A percentile compares a stretch with the other conserved stretches of the same genome.
Evolutionary conservation across 2,113 vertebrate genomes (phyloP).

Genomic region (Cephalopterus ornatus): DNA sequence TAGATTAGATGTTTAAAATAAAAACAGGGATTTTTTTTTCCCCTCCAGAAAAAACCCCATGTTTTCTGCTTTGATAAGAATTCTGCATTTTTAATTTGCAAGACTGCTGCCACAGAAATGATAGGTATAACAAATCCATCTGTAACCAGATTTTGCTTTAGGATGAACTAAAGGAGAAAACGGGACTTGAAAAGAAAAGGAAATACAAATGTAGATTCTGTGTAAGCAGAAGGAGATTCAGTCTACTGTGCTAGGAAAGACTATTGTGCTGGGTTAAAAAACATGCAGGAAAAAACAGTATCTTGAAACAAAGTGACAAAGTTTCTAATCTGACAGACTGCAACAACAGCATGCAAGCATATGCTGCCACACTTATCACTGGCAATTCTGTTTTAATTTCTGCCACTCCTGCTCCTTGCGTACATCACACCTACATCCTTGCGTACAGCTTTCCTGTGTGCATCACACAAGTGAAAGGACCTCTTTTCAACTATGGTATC

Average conservation of each 20-base stretch:
- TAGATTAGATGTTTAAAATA: neutral
- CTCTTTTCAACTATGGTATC: neutral
- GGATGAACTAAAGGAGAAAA: neutral
- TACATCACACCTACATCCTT: no score
- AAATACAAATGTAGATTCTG: neutral
- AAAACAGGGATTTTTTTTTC: rapidly evolving
- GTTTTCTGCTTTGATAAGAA: neutral
- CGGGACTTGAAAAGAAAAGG: neutral
- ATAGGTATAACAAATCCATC: neutral
- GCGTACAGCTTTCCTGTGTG: neutral
- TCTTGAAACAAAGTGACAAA: neutral
- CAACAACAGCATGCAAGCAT: neutral
- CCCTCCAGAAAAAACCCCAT: neutral
- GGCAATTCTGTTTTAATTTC: neutral
- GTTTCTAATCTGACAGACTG: neutral
- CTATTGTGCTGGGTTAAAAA: neutral
- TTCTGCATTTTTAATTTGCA: neutral
- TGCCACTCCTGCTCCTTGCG: neutral
- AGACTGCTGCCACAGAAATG: neutral
- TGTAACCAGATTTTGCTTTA: neutral
- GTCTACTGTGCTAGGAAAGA: neutral
- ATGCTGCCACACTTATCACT: neutral
- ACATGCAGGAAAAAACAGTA: neutral
- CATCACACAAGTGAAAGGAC: neutral
- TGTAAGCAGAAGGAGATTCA: neutral